phyloP scores from a whole-genome alignment of 2,797 vertebrate species.

The Enteromius radiatus region DNA sequence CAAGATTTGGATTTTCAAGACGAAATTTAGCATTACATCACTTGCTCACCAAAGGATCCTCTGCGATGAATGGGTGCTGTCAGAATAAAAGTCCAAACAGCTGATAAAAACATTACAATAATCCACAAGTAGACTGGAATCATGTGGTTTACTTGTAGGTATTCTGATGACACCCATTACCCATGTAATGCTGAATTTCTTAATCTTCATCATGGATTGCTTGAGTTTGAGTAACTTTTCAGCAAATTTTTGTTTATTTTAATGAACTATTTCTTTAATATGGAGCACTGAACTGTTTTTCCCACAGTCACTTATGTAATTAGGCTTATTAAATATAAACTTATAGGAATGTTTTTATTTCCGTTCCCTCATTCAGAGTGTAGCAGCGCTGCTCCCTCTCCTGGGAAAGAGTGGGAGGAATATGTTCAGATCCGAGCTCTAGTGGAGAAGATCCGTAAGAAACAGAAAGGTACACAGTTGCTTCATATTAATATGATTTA shows the following conservation, averaged over 20 bases:
- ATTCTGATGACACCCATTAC: neutral
- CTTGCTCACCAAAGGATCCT: neutral
- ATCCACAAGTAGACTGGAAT: neutral
- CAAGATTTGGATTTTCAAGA: neutral
- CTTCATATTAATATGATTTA: neutral
- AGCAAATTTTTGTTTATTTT: neutral
- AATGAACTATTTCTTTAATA: neutral
- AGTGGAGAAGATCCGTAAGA: slow-evolving; percentile 96
- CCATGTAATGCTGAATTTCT: neutral
- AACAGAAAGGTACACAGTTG: slow-evolving; percentile 87
- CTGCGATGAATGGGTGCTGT: neutral
- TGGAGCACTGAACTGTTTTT: neutral
- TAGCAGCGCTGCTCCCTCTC: slow-evolving; percentile 87
- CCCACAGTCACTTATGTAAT: neutral
- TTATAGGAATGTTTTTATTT: neutral
- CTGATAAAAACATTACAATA: neutral
- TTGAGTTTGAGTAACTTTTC: neutral
- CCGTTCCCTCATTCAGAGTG: slow-evolving; percentile 80
- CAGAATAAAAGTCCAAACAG: neutral
- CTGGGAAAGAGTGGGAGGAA: slow-evolving; percentile 97
- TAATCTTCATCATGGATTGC: neutral
- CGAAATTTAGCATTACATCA: neutral
- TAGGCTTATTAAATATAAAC: neutral
- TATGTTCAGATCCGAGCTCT: slow-evolving; percentile 91
- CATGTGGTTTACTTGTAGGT: neutral